A percentile compares a stretch with the other conserved stretches of the same genome.
Conservation (phyloP, 2,888 invertebrate genomes). For the Aleiodes alternator region DNA sequence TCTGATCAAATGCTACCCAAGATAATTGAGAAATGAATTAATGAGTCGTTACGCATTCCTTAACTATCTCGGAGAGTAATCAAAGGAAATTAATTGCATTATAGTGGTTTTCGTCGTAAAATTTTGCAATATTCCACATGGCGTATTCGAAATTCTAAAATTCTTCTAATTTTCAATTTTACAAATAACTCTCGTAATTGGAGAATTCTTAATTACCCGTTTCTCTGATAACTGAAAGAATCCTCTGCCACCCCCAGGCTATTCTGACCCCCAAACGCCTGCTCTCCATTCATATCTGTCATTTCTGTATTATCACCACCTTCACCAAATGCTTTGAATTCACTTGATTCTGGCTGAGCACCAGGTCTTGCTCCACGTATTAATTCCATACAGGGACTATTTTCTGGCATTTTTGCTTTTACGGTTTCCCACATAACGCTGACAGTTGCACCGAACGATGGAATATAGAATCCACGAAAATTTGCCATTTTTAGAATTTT, state of each 20-base stretch:
- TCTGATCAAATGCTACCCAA: too few species aligned
- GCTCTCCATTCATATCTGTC: conserved; percentile 73
- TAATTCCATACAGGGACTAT: conserved; percentile 76
- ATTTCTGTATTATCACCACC: conserved; percentile 73
- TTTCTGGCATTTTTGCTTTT: conserved; percentile 86
- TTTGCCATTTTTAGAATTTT: conserved; percentile 77
- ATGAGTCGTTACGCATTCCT: not conserved
- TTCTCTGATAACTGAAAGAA: conserved; percentile 73
- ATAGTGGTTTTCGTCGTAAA: too few species aligned
- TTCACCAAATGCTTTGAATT: conserved; percentile 68
- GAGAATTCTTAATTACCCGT: conserved; percentile 60
- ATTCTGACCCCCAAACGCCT: conserved; percentile 70
- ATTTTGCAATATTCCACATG: too few species aligned
- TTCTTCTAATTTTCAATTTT: too few species aligned
- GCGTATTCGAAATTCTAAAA: too few species aligned
- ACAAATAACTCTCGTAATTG: not conserved
- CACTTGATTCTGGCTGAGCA: conserved; percentile 55
- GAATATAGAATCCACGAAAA: conserved; percentile 81
- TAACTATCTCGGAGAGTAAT: too few species aligned
- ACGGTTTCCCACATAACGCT: conserved; percentile 91
- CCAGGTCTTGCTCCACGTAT: conserved; percentile 70
- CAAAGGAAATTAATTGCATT: too few species aligned
- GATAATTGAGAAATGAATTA: not conserved
- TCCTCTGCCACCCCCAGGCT: conserved; percentile 71
- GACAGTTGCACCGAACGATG: conserved; percentile 85